Evolutionary conservation across 1,140 invertebrate species (phyloP), one percentile per base, ranked within the genome.

Genomic region (Diorhabda sublineata): DNA sequence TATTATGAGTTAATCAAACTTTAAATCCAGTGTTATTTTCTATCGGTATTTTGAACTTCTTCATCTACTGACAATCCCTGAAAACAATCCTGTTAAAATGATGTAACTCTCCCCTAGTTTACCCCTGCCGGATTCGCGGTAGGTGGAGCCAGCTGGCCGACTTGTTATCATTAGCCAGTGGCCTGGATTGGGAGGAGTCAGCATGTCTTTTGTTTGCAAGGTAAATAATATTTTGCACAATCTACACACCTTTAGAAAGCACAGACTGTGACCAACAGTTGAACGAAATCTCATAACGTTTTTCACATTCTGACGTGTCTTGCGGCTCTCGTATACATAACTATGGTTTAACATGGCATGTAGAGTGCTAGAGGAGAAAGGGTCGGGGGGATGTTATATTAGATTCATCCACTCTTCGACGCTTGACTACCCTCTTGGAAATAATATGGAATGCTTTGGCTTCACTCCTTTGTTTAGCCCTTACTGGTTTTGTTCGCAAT

Each of bases 161-260:
- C 61, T 74, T 78, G 74, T 80, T 79, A 75, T 78, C 70, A 79
- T 78, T 79, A 80, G 77, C 72, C 77, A 78, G 71, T 78, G 77
- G 77, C 78, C 75, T 74, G 76, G 74, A 78, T 69, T 73, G 75
- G 79, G 79, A 66, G 77, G 77, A 76, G 77, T 71, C 75, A 69
- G 58, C 62, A 70, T 73, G 72, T 77, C 76, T 77, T 75, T 79
- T 78, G 77, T 80, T 76, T 76, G 78, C 70, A 78, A 80, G 73
- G 79, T 81, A 81, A 81, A 81, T 81, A 81, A 81, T 81, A 80
- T 81, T 81, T 75, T 77, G 75, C 74, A 80, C 78, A 80, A 79
- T 80, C 75, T 80, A 81, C 74, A 81, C 78, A 80, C 77, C 78
- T 79, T 78, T 80, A 74, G 72, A 66, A 47, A 8, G 68, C 45